Evolutionary conservation across 92 coral and sea anemone species (phyloP).

Genomic region (Phenganax stokvisi): DNA sequence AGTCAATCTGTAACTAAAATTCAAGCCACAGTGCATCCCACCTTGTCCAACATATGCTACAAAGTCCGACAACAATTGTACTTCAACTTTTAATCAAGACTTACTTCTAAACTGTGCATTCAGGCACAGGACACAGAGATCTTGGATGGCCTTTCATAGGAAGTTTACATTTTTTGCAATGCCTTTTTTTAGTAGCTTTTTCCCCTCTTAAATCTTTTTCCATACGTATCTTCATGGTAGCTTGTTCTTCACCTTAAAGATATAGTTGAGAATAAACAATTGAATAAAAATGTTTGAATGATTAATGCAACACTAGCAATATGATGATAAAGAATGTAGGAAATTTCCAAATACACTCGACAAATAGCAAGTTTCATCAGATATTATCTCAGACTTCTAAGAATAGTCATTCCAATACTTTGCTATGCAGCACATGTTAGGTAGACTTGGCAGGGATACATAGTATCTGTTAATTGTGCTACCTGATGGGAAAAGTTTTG

Average conservation of each 20-base stretch:
- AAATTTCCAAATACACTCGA: neutral
- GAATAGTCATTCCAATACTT: neutral
- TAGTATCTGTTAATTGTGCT: neutral
- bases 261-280: neutral
- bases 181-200: neutral
- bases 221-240: neutral
- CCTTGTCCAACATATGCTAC: neutral
- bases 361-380: neutral
- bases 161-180: slow-evolving; percentile 5
- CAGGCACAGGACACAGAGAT: neutral
- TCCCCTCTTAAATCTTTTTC: neutral
- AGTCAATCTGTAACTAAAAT: neutral
- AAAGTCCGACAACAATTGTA: neutral
- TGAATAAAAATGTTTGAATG: neutral
- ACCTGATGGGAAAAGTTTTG: slow-evolving; percentile 14
- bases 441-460: neutral
- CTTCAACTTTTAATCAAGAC: neutral
- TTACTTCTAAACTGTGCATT: neutral
- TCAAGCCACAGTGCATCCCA: neutral
- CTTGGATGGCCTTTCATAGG: neutral
- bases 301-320: neutral
- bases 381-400: neutral
- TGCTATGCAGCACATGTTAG: neutral
- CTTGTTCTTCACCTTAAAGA: slow-evolving; percentile 4
- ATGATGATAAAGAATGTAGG: neutral